Percentiles rank a stretch among this genome's conserved stretches.
phyloP scores from a whole-genome alignment of 2,797 vertebrate species.

The Sebastes vulpes region DNA sequence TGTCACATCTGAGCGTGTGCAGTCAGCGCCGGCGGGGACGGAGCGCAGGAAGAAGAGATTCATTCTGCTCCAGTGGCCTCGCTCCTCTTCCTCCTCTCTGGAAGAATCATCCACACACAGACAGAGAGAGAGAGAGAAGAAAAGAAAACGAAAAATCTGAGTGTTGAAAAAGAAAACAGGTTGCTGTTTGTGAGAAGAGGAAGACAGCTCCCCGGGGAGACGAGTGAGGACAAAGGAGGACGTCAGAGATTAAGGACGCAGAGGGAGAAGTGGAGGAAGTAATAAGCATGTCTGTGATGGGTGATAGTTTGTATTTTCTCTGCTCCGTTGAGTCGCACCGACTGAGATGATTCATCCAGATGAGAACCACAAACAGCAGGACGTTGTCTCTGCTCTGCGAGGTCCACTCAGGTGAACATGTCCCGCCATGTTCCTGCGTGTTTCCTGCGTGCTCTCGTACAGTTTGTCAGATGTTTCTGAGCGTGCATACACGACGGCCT shows the following conservation, averaged over 20 bases:
- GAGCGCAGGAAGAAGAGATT: conserved; percentile 20
- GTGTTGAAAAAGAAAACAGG: not conserved
- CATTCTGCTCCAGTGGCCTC: conserved; percentile 36
- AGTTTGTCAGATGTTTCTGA: not conserved
- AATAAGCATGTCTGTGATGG: conserved; percentile 3
- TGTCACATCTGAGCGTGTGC: conserved; percentile 47
- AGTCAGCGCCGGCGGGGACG: conserved; percentile 3
- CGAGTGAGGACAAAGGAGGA: not conserved
- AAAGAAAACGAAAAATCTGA: not conserved
- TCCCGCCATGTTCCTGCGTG: not conserved
- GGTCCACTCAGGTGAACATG: not conserved
- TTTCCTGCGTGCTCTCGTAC: not conserved
- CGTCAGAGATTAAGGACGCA: not conserved
- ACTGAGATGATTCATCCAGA: conserved; percentile 34
- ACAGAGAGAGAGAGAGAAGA: not conserved
- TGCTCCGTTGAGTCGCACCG: conserved; percentile 20
- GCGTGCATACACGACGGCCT: not conserved
- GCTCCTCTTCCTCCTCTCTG: not conserved
- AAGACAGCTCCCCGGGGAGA: not conserved
- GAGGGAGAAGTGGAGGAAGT: not conserved
- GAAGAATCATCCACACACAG: conserved; percentile 2
- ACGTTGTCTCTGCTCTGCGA: not conserved
- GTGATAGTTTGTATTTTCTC: conserved; percentile 11
- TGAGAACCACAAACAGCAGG: conserved; percentile 7
- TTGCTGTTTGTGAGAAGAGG: not conserved